Evolutionary conservation across 1,140 invertebrate genomes (phyloP).

Genomic region (Apis dorsata): DNA sequence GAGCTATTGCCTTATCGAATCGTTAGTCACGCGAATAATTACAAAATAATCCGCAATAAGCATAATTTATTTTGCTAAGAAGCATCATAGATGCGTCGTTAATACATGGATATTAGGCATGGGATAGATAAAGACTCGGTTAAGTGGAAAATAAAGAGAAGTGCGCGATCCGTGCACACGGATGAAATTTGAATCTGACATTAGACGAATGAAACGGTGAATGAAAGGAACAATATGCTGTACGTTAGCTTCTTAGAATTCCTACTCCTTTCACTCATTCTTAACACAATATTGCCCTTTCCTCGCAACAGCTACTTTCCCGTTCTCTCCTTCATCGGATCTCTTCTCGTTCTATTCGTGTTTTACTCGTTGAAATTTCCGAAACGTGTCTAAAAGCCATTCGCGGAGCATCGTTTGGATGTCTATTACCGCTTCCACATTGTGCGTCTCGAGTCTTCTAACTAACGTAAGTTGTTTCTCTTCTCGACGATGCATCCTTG

Average conservation of each 20-base stretch:
- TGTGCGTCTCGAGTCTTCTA: neutral
- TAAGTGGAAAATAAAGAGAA: neutral
- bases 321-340: neutral
- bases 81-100: neutral
- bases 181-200: slow-evolving; percentile 3
- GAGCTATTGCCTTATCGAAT: slow-evolving; percentile 4
- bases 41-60: slow-evolving; percentile 14
- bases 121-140: neutral
- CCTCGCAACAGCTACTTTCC: neutral
- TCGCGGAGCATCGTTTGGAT: neutral
- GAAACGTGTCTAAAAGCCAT: neutral
- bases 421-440: neutral
- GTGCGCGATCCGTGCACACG: neutral
- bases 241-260: neutral
- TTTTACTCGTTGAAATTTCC: neutral
- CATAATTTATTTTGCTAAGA: slow-evolving; percentile 20
- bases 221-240: slow-evolving; percentile 8
- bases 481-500: neutral
- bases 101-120: neutral
- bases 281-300: slow-evolving; percentile 13
- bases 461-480: neutral
- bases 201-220: neutral
- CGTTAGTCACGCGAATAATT: neutral
- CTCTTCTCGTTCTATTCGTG: neutral
- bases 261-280: slow-evolving; percentile 27